Percentiles rank a stretch among this genome's conserved stretches.
phyloP scores from a whole-genome alignment of 2,888 invertebrate species.

The Eulithis prunata region DNA sequence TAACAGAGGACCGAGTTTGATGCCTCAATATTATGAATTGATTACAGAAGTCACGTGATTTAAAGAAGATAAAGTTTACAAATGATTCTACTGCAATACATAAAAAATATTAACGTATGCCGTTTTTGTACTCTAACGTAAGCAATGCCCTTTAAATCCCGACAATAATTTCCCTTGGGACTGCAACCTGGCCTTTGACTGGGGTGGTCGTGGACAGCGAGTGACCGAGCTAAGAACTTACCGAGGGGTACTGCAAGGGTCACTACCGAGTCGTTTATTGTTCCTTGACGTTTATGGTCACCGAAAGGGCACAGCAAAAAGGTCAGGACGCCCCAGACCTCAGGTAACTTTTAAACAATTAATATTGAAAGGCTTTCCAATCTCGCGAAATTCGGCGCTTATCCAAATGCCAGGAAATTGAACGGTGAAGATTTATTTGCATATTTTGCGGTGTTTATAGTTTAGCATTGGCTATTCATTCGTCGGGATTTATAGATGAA shows the following conservation, averaged over 20 bases:
- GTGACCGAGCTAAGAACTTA: conserved; percentile 72
- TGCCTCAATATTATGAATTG: conserved; percentile 27
- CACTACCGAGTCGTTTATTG: conserved; percentile 77
- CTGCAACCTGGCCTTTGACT: conserved; percentile 76
- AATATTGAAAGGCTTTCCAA: conserved; percentile 59
- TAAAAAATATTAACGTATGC: conserved; percentile 71
- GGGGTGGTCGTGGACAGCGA: conserved; percentile 79
- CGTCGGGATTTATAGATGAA: conserved; percentile 48
- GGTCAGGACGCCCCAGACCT: conserved; percentile 62
- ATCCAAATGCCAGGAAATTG: conserved; percentile 59
- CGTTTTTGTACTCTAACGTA: conserved; percentile 76
- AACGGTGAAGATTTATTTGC: conserved; percentile 58
- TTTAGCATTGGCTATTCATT: conserved; percentile 53
- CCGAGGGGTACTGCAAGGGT: conserved; percentile 71
- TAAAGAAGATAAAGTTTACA: conserved; percentile 63
- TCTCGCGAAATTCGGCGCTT: conserved; percentile 49
- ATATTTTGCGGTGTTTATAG: conserved; percentile 53
- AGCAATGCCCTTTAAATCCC: conserved; percentile 84
- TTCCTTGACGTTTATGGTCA: conserved; percentile 82
- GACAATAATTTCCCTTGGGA: conserved; percentile 84
- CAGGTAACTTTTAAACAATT: conserved; percentile 72
- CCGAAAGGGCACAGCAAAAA: conserved; percentile 73
- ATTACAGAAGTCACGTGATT: conserved; percentile 64
- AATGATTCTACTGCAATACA: conserved; percentile 47
- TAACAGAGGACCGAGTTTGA: conserved; percentile 21